phyloP scores from a whole-genome alignment of 2,113 vertebrate species.

The Oophaga pumilio region DNA sequence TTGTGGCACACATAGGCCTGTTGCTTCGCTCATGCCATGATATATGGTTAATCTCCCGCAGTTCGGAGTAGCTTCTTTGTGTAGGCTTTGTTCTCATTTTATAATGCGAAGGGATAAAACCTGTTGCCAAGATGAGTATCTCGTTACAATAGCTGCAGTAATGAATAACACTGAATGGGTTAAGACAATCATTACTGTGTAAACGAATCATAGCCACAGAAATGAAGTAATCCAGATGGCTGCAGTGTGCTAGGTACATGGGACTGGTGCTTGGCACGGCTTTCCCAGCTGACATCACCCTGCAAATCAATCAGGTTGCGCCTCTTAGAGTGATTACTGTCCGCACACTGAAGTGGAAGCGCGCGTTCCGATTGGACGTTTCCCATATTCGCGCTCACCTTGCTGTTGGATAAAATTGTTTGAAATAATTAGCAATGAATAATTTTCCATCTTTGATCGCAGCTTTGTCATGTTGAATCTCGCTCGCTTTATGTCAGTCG shows the following conservation, averaged over 20 bases:
- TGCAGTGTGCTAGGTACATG: constrained; percentile 67
- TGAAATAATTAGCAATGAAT: constrained; percentile 41
- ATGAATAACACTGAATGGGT: constrained; percentile 44
- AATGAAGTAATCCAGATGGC: constrained; percentile 70
- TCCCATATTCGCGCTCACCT: constrained; percentile 36
- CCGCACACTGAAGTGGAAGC: constrained; percentile 59
- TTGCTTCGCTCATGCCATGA: neutral
- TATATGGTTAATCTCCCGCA: neutral
- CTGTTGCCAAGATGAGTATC: constrained; percentile 28
- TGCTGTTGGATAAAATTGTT: constrained; percentile 18
- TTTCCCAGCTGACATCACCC: constrained; percentile 78
- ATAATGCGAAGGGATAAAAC: constrained; percentile 24
- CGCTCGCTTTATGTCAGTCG: constrained; percentile 1
- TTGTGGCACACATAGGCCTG: neutral
- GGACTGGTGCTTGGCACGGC: constrained; percentile 73
- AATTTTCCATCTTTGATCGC: constrained; percentile 28
- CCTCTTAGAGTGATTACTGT: constrained; percentile 66
- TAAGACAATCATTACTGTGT: constrained; percentile 56
- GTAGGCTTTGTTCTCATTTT: constrained; percentile 26
- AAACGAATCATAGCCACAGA: constrained; percentile 70
- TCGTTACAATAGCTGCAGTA: constrained; percentile 20
- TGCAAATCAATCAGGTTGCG: constrained; percentile 68
- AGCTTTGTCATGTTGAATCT: neutral
- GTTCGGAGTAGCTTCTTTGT: neutral
- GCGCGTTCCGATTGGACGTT: constrained; percentile 52